phyloP scores from a whole-genome alignment of 1,140 invertebrate species.

The Samia ricini region DNA sequence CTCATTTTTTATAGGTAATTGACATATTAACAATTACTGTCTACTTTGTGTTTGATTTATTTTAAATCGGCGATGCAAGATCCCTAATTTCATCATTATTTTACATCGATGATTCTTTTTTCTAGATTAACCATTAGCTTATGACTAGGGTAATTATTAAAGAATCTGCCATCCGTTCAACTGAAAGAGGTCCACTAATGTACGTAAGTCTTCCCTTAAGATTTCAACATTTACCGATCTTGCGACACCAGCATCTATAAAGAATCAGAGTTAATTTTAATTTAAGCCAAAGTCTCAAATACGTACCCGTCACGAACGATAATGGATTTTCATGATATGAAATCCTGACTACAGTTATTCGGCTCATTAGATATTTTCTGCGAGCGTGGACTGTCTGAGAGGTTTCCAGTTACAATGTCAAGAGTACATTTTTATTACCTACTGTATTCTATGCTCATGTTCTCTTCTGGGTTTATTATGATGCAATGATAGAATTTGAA shows the following conservation, averaged over 20 bases:
- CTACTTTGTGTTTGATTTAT: too few relatives aligned
- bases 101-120: too few relatives aligned
- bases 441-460: not conserved
- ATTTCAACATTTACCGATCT: not conserved
- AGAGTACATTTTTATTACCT: slow-evolving; percentile 1
- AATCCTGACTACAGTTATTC: slow-evolving; percentile 5
- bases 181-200: not conserved
- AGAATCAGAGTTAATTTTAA: too few relatives aligned
- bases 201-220: not conserved
- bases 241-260: not conserved
- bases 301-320: not conserved
- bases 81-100: too few relatives aligned
- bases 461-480: not conserved
- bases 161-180: too few relatives aligned
- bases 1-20: too few relatives aligned
- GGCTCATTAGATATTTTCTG: slow-evolving; percentile 5
- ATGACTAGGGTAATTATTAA: too few relatives aligned
- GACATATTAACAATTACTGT: too few relatives aligned
- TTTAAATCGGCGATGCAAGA: too few relatives aligned
- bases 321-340: slow-evolving; percentile 7
- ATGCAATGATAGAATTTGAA: not conserved
- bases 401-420: not conserved
- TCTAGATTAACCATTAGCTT: too few relatives aligned
- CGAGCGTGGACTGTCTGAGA: not conserved
- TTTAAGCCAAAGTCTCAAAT: not conserved